Evolutionary conservation across 1,140 invertebrate species (phyloP).

Genomic region (Drosophila navojoa): DNA sequence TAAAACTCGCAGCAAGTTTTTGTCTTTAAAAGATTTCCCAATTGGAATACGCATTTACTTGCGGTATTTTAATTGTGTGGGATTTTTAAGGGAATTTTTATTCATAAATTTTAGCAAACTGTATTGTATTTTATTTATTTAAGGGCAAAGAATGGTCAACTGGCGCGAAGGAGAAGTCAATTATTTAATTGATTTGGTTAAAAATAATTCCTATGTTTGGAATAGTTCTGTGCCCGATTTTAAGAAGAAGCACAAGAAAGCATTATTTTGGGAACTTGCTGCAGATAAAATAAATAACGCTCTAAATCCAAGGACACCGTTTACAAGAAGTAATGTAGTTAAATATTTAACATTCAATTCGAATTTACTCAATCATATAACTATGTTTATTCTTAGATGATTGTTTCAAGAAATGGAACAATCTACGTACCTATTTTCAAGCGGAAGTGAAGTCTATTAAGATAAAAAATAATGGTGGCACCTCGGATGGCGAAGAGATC

Average conservation of each 20-base stretch:
- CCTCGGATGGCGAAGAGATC: conserved; percentile 2
- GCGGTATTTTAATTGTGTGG: background rate
- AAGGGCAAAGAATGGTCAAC: conserved; percentile 11
- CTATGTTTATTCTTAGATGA: conserved; percentile 1
- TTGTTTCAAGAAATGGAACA: conserved; percentile 37
- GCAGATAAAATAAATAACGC: conserved; percentile 17
- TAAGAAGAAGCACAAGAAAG: conserved; percentile 25
- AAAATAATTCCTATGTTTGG: conserved; percentile 18
- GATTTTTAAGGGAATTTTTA: background rate
- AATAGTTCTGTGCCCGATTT: conserved; percentile 15
- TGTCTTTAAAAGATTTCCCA: background rate
- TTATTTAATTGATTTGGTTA: conserved; percentile 27
- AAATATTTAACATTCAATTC: background rate
- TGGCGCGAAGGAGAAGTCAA: conserved; percentile 33
- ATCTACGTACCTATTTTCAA: conserved; percentile 23
- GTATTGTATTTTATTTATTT: background rate
- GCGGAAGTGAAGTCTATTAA: conserved; percentile 14
- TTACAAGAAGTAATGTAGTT: conserved; percentile 2
- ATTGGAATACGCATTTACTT: background rate
- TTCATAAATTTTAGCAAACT: background rate
- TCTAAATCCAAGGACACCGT: conserved; percentile 4
- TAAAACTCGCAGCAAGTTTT: background rate
- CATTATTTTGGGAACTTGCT: conserved; percentile 16
- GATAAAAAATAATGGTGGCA: background rate
- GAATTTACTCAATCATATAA: background rate